phyloP scores from a whole-genome alignment of 2,888 invertebrate genomes.

The Cephus pygmeus region DNA sequence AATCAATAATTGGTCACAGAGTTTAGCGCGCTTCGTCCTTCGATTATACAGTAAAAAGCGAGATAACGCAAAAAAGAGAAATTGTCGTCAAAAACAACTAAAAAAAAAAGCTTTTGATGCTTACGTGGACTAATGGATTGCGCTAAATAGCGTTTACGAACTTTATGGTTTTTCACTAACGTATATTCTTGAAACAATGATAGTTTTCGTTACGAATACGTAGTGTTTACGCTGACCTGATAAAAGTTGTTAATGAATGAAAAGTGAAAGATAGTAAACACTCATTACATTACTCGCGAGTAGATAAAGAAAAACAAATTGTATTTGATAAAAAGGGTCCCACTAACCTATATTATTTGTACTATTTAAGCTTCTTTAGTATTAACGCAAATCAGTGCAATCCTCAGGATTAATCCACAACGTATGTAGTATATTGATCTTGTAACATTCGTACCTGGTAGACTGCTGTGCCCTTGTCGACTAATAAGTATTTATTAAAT shows the following conservation, averaged over 20 bases:
- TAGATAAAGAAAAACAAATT: background rate
- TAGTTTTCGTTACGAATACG: background rate
- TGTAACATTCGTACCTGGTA: background rate
- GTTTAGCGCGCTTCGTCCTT: background rate
- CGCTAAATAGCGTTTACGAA: background rate
- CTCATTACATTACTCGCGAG: background rate
- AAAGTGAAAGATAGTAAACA: background rate
- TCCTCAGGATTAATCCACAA: background rate
- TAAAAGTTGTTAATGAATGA: background rate
- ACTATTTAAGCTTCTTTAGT: background rate
- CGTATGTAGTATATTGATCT: background rate
- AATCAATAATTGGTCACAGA: background rate
- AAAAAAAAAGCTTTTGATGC: background rate
- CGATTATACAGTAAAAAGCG: background rate
- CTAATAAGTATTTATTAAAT: too few species aligned
- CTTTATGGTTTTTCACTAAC: background rate
- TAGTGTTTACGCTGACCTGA: background rate
- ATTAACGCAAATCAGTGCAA: background rate
- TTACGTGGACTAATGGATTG: background rate
- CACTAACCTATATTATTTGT: background rate
- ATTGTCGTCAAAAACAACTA: background rate
- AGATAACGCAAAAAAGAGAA: background rate
- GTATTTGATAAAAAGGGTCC: background rate
- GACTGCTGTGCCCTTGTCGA: background rate
- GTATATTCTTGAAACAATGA: background rate